Percentiles rank a stretch among this genome's conserved stretches.
Conservation (phyloP, 2,113 vertebrate species). For the Rhinogobius similis region DNA sequence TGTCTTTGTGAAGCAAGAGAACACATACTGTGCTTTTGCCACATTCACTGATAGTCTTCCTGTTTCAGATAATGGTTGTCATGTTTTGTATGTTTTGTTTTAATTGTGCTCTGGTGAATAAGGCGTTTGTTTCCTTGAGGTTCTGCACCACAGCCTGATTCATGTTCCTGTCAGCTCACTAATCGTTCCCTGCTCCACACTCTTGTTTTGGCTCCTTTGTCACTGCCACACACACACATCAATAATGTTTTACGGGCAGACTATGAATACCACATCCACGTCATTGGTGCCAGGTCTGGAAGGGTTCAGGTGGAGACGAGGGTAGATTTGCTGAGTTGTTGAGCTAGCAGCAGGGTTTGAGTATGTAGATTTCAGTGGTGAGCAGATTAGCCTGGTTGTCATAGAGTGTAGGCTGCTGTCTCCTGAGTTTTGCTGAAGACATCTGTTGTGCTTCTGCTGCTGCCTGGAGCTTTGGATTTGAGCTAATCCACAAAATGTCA, state of each 20-base stretch:
- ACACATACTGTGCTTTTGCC: too few species aligned
- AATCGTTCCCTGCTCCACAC: constrained; percentile 15
- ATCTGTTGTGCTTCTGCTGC: constrained; percentile 28
- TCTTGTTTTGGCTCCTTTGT: constrained; percentile 58
- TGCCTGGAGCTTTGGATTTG: constrained; percentile 18
- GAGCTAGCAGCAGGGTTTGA: constrained; percentile 37
- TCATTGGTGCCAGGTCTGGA: constrained; percentile 29
- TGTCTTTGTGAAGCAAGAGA: background rate
- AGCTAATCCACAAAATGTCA: constrained; percentile 26
- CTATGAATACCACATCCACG: constrained; percentile 36
- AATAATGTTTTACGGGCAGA: constrained; percentile 25
- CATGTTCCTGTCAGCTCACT: constrained; percentile 35
- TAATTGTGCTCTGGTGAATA: background rate
- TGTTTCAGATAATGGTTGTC: background rate
- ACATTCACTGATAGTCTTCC: background rate
- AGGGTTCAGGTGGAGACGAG: constrained; percentile 10
- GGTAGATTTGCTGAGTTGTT: constrained; percentile 21
- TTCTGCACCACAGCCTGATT: constrained; percentile 24
- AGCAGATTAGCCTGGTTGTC: constrained; percentile 35
- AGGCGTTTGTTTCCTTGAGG: constrained; percentile 18
- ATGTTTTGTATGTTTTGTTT: background rate
- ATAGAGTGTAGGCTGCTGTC: constrained; percentile 35
- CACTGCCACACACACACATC: constrained; percentile 27
- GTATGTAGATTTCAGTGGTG: constrained; percentile 39
- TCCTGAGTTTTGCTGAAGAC: constrained; percentile 19